These are phyloP conservation scores for Myotis findleyi DNA, from an alignment of 2,797 vertebrate species.

Conservation along the genomic window DNA sequence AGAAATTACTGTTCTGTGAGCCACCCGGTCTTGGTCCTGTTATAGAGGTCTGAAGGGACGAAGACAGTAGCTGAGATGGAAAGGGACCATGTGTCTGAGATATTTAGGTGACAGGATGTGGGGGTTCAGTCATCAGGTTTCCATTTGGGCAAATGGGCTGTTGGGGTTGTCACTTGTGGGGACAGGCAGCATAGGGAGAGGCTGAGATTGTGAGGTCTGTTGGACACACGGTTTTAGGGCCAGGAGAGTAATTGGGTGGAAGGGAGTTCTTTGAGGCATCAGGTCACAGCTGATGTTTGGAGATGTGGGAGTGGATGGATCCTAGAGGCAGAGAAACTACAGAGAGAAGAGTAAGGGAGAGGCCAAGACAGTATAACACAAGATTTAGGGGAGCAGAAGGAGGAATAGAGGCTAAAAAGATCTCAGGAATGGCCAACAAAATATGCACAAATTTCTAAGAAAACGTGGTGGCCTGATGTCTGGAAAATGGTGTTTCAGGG, in stretches of 20 bases:
- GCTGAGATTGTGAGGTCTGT: neutral
- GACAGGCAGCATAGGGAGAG: neutral
- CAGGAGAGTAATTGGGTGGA: neutral
- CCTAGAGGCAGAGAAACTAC: neutral
- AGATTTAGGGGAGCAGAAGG: neutral
- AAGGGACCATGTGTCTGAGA: neutral
- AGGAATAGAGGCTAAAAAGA: neutral
- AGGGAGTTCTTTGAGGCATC: neutral
- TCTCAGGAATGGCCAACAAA: neutral
- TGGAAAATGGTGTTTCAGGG: neutral
- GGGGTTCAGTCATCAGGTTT: neutral
- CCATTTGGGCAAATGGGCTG: neutral
- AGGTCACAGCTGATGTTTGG: neutral
- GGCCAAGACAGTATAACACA: too few relatives aligned
- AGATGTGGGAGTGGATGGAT: neutral
- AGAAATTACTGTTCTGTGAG: neutral
- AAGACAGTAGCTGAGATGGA: neutral
- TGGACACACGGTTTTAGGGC: neutral
- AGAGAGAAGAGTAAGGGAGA: too few relatives aligned
- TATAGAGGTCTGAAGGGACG: neutral
- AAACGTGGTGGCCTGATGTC: neutral
- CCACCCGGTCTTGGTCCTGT: neutral
- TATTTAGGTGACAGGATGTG: neutral
- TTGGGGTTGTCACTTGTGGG: rapidly evolving
- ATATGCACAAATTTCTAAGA: neutral